Base-by-base conservation (phyloP, 2,888 invertebrate genomes). In the Zeuzera pyrina region DNA sequence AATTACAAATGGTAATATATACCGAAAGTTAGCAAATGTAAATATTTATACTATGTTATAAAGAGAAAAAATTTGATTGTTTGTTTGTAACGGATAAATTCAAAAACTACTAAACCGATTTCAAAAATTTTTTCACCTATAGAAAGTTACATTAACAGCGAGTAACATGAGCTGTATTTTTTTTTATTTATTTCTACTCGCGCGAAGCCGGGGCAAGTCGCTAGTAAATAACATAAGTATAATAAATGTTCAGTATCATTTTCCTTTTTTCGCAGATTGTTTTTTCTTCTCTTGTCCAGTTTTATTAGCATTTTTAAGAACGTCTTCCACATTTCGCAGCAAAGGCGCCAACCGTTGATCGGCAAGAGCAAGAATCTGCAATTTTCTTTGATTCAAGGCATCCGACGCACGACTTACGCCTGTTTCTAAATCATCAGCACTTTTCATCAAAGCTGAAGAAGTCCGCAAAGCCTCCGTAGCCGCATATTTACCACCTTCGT, bases 401-500 rank as follows among this genome's bases (percentile, higher is more conserved):
- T 73, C 72, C 11, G 55, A 37, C 2, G 52, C 39, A 14, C 49
- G 56, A 11, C 11, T 29, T 6, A 45, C 33, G 34, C 69, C 67
- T n/a, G 22, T 16, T 36, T 79, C 78, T 19, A 77, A 39, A 0
- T 57, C 43, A n/a, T 77, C 77, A 13, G 64, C 52, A 3, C 48
- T 60, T 37, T 53, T 69, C 2, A 56, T 38, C 29, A 78, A 44
- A 5, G 52, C 45, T 3, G 38, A 31, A 30, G 54, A 52, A 0
- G 65, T 43, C 39, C 48, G 67, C 1, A 45, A 35, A 2, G 71
- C 73, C 48, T 81, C 79, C 2, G 42, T 32, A 2, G 62, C 49
- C 2, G 71, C 52, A 39, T 66, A 78, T 1, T 44, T 43, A 3
- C 79, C 78, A 15, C 68, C 70, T 49, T 78, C 71, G 35, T 38